These are phyloP conservation scores for Tychaedon coryphoeus DNA, from an alignment of 2,113 vertebrate species.

Conservation along the genomic window DNA sequence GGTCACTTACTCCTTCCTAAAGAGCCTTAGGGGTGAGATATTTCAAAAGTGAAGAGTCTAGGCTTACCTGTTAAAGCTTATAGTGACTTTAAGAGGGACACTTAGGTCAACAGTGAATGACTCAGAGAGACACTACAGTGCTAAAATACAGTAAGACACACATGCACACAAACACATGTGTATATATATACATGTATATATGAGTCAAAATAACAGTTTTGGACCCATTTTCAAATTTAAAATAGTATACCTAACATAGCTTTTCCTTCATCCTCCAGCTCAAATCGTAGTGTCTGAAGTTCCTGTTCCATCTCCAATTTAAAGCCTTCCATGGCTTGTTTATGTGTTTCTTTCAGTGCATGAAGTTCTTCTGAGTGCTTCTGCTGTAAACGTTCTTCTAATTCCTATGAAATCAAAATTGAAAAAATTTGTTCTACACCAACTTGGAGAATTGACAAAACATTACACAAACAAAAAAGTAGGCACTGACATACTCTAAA, in stretches of 20 bases:
- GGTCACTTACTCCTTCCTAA: not conserved
- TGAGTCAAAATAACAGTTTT: not conserved
- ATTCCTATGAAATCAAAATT: conserved; percentile 73
- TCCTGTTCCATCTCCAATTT: conserved; percentile 95
- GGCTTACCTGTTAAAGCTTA: not conserved
- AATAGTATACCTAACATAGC: conserved; percentile 89
- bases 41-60: not conserved
- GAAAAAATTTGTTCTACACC: not conserved
- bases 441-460: not conserved
- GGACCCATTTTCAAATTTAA: not conserved
- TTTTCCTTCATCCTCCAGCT: conserved; percentile 97
- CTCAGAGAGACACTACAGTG: not conserved
- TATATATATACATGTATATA: not conserved
- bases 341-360: conserved; percentile 88
- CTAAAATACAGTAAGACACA: not conserved
- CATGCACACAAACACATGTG: accelerated
- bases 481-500: not conserved
- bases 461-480: not conserved
- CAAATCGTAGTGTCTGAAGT: conserved; percentile 94
- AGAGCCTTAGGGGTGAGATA: not conserved
- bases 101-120: not conserved
- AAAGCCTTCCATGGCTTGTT: conserved; percentile 91
- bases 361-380: conserved; percentile 92
- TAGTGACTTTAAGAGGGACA: not conserved
- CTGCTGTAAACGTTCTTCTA: conserved; percentile 90